A percentile compares a stretch with the other conserved stretches of the same genome.
phyloP scores from a whole-genome alignment of 2,797 vertebrate species.

The Fringilla coelebs region DNA sequence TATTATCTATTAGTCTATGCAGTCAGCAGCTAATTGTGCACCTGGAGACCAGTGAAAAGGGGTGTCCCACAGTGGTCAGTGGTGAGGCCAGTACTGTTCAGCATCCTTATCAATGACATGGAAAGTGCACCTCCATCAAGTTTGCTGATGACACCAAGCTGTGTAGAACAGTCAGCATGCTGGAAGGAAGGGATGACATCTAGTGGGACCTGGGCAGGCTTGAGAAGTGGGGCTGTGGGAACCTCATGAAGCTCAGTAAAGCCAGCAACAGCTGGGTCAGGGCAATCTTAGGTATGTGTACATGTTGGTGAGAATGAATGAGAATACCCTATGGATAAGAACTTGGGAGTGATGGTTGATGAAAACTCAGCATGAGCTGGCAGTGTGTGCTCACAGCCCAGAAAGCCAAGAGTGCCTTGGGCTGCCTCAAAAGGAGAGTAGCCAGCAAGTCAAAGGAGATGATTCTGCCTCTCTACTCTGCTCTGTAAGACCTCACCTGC shows the following conservation, averaged over 20 bases:
- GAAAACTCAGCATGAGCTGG: background rate
- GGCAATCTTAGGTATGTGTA: background rate
- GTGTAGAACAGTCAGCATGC: rapidly evolving
- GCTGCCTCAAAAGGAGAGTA: background rate
- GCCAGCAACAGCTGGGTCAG: background rate
- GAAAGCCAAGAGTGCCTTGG: background rate
- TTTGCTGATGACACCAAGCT: background rate
- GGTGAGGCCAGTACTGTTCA: background rate
- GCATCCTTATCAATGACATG: background rate
- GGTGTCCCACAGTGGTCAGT: rapidly evolving
- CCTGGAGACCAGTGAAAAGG: background rate
- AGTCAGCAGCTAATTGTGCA: background rate
- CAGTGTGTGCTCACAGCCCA: background rate
- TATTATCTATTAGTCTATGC: background rate
- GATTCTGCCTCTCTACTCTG: background rate
- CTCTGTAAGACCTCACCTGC: background rate
- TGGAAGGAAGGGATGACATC: background rate
- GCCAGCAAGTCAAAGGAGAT: background rate
- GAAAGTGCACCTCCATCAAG: background rate
- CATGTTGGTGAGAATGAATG: background rate
- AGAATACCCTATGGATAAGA: background rate
- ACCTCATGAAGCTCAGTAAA: background rate
- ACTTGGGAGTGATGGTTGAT: background rate
- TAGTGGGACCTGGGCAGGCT: background rate
- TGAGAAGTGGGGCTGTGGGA: background rate